Conservation (phyloP, 2,113 vertebrate genomes). For the Gnathonemus echidnorhynchus region DNA sequence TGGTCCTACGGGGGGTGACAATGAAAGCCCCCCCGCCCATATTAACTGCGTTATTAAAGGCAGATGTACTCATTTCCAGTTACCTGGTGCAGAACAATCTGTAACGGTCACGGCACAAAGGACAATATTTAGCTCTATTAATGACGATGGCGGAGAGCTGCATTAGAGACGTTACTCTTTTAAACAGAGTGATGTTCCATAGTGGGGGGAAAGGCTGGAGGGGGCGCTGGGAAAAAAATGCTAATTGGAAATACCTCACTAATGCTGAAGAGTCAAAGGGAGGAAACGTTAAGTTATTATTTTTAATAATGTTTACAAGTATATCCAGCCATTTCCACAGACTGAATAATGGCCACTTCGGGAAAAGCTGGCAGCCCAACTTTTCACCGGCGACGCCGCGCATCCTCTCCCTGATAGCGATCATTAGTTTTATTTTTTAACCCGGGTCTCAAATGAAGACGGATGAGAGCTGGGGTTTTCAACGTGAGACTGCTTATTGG, state of each 20-base stretch:
- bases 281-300: slow-evolving; percentile 91
- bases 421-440: slow-evolving; percentile 92
- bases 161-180: slow-evolving; percentile 66
- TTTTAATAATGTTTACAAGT: slow-evolving; percentile 96
- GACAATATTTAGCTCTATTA: slow-evolving; percentile 47
- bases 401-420: slow-evolving; percentile 80
- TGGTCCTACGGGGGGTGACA: neutral
- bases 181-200: slow-evolving; percentile 65
- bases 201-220: neutral
- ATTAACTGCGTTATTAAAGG: slow-evolving; percentile 21
- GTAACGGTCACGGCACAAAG: slow-evolving; percentile 2
- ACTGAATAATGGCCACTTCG: slow-evolving; percentile 86
- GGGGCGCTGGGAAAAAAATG: slow-evolving; percentile 49
- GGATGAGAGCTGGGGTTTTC: slow-evolving; percentile 70
- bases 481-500: slow-evolving; percentile 71
- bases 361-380: slow-evolving; percentile 77
- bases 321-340: slow-evolving; percentile 78
- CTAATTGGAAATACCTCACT: slow-evolving; percentile 83
- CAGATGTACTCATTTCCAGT: slow-evolving; percentile 1
- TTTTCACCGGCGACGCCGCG: slow-evolving; percentile 78
- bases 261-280: slow-evolving; percentile 76
- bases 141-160: slow-evolving; percentile 62
- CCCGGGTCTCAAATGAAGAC: slow-evolving; percentile 84
- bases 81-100: slow-evolving; percentile 11
- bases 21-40: neutral